Conservation (phyloP, 2,113 vertebrate species). For the Hymenochirus boettgeri region DNA sequence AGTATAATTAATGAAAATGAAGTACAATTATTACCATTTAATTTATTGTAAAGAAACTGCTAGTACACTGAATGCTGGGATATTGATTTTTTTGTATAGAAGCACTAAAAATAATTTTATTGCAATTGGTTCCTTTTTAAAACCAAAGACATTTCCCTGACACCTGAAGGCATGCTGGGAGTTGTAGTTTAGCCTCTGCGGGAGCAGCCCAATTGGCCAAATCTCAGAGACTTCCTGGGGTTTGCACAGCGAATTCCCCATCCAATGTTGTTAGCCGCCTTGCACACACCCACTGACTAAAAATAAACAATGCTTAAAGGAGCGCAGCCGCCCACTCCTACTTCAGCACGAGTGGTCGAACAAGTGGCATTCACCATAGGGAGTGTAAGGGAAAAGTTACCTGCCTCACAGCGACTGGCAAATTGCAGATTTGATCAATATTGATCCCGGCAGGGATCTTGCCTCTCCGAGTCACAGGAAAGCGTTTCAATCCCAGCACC, state of each 20-base stretch:
- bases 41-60: too few species aligned
- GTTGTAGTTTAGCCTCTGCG: too few species aligned
- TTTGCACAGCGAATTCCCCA: slow-evolving; percentile 35
- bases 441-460: neutral
- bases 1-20: too few species aligned
- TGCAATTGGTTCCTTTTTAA: too few species aligned
- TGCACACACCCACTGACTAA: slow-evolving; percentile 29
- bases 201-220: neutral
- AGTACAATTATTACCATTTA: too few species aligned
- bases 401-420: neutral
- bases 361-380: neutral
- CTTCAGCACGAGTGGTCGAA: slow-evolving; percentile 20
- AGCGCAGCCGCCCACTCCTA: slow-evolving; percentile 11
- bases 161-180: too few species aligned
- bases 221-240: neutral
- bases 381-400: slow-evolving; percentile 6
- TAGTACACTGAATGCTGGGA: too few species aligned
- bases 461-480: neutral
- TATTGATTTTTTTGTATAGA: too few species aligned
- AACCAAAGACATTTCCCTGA: too few species aligned
- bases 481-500: neutral
- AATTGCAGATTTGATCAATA: neutral
- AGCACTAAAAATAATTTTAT: too few species aligned
- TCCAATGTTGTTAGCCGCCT: slow-evolving; percentile 19
- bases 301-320: slow-evolving; percentile 32